Evolutionary conservation across 2,888 invertebrate species (phyloP), one percentile per base, ranked within the genome.

Genomic region (Bhutanitis thaidina): DNA sequence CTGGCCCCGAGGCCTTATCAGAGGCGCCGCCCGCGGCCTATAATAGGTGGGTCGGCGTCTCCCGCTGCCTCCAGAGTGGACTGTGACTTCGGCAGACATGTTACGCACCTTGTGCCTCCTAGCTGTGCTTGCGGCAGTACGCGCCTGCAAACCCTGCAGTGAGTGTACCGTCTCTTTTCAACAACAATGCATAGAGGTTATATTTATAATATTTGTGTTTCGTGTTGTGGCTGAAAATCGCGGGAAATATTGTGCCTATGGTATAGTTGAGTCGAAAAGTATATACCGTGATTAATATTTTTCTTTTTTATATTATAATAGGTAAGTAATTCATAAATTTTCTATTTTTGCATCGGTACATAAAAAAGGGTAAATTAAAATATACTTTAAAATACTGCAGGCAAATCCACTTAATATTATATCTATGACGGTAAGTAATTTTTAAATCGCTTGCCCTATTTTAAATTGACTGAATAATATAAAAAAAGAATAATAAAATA

Each of bases 1-100:
- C 80, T 85, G 85, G 85, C 85, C 86, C 80, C 77, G 80, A 79
- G 76, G 71, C 76, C 76, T 82, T 83, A 82, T 82, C 83, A 72
- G 83, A 79, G 80, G 78, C 86, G 84, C 83, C 83, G 86, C 81
- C 80, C 79, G 77, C 86, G 80, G 83, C 84, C 84, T 89, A 89
- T 89, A 89, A 88, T 88, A 89, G 86, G 80, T 75, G 82, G 80
- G 85, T 75, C 77, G 83, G 82, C 85, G 83, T 77, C 84, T 83
- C 84, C 83, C 74, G 71, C 71, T 72, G 74, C 75, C 81, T 84
- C 84, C 85, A 86, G 80, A 86, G 64, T 71, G 67, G 73, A 66
- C 71, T 74, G 77, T 72, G 75, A 76, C 82, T 73, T 74, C 85
- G 81, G 63, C 82, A 80, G 85, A 82, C 81, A 88, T 88, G 88